Evolutionary conservation across 1,140 invertebrate genomes (phyloP).

Genomic region (Charaxes varanes): DNA sequence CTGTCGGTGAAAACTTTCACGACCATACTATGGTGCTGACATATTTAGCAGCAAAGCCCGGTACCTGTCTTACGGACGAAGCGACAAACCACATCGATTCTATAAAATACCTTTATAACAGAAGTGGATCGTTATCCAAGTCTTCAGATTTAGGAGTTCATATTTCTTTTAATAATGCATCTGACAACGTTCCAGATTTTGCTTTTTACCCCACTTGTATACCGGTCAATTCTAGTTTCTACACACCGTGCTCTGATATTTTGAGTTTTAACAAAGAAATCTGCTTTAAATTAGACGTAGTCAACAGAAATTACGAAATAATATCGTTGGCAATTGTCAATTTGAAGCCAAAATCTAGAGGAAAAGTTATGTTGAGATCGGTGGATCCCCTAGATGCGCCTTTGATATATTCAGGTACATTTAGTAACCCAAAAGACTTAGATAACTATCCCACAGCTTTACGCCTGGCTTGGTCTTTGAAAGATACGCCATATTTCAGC

Average conservation of each 20-base stretch:
- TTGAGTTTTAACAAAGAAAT: slow-evolving; percentile 40
- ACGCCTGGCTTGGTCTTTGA: slow-evolving; percentile 27
- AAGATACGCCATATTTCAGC: slow-evolving; percentile 39
- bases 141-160: slow-evolving; percentile 42
- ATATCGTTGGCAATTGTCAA: slow-evolving; percentile 38
- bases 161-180: slow-evolving; percentile 24
- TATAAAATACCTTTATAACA: slow-evolving; percentile 45
- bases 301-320: slow-evolving; percentile 34
- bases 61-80: slow-evolving; percentile 32
- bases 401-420: slow-evolving; percentile 82
- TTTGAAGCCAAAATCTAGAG: slow-evolving; percentile 59
- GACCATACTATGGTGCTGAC: slow-evolving; percentile 81
- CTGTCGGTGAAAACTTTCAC: slow-evolving; percentile 83
- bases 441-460: slow-evolving; percentile 41
- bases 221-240: slow-evolving; percentile 21
- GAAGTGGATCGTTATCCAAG: slow-evolving; percentile 29
- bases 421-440: slow-evolving; percentile 71
- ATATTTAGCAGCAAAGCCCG: slow-evolving; percentile 41
- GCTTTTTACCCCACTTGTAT: slow-evolving; percentile 50
- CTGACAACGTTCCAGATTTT: slow-evolving; percentile 39
- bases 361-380: slow-evolving; percentile 70
- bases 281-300: slow-evolving; percentile 29
- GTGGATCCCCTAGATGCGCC: slow-evolving; percentile 78
- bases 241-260: slow-evolving; percentile 21
- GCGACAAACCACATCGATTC: slow-evolving; percentile 29